Evolutionary conservation across 2,113 vertebrate genomes (phyloP), one percentile per base, ranked within the genome.

Genomic region (Ptyas mucosa): DNA sequence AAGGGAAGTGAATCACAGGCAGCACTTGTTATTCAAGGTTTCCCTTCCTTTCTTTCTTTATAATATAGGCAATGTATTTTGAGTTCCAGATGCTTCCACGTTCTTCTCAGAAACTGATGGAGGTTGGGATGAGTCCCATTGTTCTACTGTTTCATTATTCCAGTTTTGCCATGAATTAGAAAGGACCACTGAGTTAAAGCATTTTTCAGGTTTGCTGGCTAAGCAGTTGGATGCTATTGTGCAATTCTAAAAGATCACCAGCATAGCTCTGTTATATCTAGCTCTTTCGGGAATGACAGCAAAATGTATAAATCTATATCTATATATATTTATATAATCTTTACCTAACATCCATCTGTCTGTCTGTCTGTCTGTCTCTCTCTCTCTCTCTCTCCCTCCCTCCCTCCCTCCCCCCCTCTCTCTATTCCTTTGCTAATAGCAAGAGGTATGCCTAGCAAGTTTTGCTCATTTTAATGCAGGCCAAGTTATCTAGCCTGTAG

Each of bases 381-480:
- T 53, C 2, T 54, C 12, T 54, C n/a, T n/a, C n/a, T n/a, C n/a
- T n/a, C n/a, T n/a, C n/a, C n/a, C n/a, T n/a, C n/a, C n/a, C n/a
- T n/a, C n/a, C n/a, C n/a, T n/a, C n/a, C n/a, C n/a, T n/a, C n/a
- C n/a, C n/a, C n/a, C n/a, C n/a, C n/a, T n/a, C n/a, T n/a, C n/a
- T n/a, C n/a, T n/a, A n/a, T 91, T 0, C 0, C 49, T 52, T 87
- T 91, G 93, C 91, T 94, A 61, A 89, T 91, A 29, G 1, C 20
- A 90, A 46, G 86, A 90, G 93, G 57, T 91, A 91, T 96, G 86
- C 87, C 91, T 15, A 90, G 90, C 54, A 2, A 91, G 94, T 95
- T 95, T 90, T 89, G 94, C 0, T 10, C 93, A 95, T 95, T 91
- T 94, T 95, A 96, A 96, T 94, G 95, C 46, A 54, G 91, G 91